Conservation (phyloP, 2,888 invertebrate genomes). For the Netelia melanura region DNA sequence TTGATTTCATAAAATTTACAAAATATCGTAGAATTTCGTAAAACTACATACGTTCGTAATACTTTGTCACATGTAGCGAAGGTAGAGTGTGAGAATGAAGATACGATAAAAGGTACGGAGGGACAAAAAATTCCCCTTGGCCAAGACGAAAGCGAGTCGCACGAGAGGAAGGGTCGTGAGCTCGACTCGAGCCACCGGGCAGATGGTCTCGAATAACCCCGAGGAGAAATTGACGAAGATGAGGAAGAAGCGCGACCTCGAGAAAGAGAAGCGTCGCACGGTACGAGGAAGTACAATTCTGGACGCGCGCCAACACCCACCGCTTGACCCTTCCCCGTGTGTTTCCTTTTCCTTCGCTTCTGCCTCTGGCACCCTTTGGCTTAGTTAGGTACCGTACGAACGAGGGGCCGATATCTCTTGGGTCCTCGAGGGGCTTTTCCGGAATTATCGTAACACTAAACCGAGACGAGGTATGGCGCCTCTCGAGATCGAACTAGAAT, state of each 20-base stretch:
- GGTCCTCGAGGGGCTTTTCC: conserved; percentile 75
- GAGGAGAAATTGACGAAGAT: conserved; percentile 55
- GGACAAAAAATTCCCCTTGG: background rate
- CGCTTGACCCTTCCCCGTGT: conserved; percentile 78
- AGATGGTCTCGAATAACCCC: conserved; percentile 52
- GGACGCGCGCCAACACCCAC: conserved; percentile 74
- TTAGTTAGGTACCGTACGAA: conserved; percentile 73
- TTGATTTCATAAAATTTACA: too few species aligned
- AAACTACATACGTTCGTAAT: background rate
- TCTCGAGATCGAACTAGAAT: conserved; percentile 56
- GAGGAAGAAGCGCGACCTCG: conserved; percentile 61
- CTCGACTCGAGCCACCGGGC: conserved; percentile 42
- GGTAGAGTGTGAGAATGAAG: background rate
- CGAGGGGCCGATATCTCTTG: conserved; percentile 47
- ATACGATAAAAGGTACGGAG: background rate
- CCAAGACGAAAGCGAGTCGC: background rate
- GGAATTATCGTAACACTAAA: conserved; percentile 79
- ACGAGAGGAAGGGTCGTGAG: conserved; percentile 39
- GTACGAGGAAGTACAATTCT: conserved; percentile 66
- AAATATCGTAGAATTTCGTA: too few species aligned
- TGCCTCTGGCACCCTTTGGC: conserved; percentile 73
- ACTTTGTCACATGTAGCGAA: background rate
- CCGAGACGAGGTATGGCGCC: conserved; percentile 68
- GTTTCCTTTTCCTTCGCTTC: conserved; percentile 41
- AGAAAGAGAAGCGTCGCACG: conserved; percentile 13